These are phyloP conservation scores for Prionailurus viverrinus DNA, from an alignment of 2,113 vertebrate species.

Conservation along the genomic window DNA sequence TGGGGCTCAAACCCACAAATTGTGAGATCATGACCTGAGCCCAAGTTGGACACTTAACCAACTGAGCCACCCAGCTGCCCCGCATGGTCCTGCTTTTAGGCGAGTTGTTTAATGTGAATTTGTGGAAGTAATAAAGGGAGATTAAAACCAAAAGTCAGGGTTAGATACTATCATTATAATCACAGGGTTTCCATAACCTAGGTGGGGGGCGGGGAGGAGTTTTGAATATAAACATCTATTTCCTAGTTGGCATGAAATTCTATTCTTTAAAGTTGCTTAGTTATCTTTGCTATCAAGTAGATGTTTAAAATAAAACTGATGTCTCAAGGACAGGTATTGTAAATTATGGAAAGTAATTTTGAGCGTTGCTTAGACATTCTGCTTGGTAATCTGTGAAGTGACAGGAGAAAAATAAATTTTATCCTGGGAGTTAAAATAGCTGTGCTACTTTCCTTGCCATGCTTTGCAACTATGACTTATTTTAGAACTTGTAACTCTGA, in stretches of 20 bases:
- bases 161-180: slow-evolving; percentile 17
- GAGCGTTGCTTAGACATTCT: slow-evolving; percentile 59
- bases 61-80: no score
- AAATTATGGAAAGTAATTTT: slow-evolving; percentile 37
- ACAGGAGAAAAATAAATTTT: background rate
- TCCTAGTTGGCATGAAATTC: slow-evolving; percentile 38
- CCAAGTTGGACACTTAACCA: no score
- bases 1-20: no score
- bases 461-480: slow-evolving; percentile 14
- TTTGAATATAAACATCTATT: slow-evolving; percentile 19
- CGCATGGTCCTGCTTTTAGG: slow-evolving; percentile 12
- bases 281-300: slow-evolving; percentile 65
- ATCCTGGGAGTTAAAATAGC: background rate
- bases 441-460: slow-evolving; percentile 20
- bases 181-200: slow-evolving; percentile 39
- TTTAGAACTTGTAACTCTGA: slow-evolving; percentile 49
- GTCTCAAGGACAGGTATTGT: background rate
- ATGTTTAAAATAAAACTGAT: slow-evolving; percentile 65
- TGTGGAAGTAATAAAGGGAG: slow-evolving; percentile 62
- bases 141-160: slow-evolving; percentile 20
- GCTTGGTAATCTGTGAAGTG: slow-evolving; percentile 11
- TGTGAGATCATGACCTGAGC: no score
- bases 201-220: background rate
- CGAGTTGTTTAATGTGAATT: slow-evolving; percentile 12
- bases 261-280: slow-evolving; percentile 34